Evolutionary conservation across 2,113 vertebrate species (phyloP), one percentile per base, ranked within the genome.

Genomic region (Nesoenas mayeri): DNA sequence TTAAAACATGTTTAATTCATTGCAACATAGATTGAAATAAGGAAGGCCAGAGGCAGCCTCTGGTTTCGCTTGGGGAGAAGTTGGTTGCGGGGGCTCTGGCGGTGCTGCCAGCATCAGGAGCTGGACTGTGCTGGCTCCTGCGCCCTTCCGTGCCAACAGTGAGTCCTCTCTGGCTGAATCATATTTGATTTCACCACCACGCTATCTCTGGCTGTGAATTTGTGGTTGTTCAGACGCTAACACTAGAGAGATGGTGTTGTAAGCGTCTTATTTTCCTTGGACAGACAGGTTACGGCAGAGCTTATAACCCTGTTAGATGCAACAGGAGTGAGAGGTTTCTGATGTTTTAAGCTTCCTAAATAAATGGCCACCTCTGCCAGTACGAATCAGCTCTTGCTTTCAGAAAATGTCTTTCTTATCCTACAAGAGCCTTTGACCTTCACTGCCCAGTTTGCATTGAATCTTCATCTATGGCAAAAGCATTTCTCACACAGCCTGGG

Each of bases 1-100:
- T 96, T 48, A 61, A 95, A 94, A 60, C 91, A 96, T 97, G 95
- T 97, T 98, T 97, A 97, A 97, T 97, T 97, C 96, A 97, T 97
- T 77, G 74, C 81, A 78, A 61, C 70, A 61, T 42, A 84, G 92
- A 97, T 91, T 85, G 70, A 89, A 96, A 80, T 57, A 67, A 95
- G 92, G 92, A 75, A 95, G 87, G 93, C 86, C 69, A 40, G 22
- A 72, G 95, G 80, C 78, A 92, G 64, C 18, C 47, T 89, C 78
- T 34, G 15, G 42, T 85, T 69, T 83, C 25, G 2, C 62, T 28
- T 66, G 71, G 89, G 79, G 72, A 94, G 51, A 69, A 34, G 87
- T 87, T 51, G 56, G 65, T 70, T 92, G 92, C 85, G 11, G 38
- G 67, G 69, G 75, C 60, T 96, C 71, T n/a, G 32, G 83, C 8